These are phyloP conservation scores for Drosophila funebris DNA, from an alignment of 1,140 invertebrate genomes.

Conservation along the genomic window DNA sequence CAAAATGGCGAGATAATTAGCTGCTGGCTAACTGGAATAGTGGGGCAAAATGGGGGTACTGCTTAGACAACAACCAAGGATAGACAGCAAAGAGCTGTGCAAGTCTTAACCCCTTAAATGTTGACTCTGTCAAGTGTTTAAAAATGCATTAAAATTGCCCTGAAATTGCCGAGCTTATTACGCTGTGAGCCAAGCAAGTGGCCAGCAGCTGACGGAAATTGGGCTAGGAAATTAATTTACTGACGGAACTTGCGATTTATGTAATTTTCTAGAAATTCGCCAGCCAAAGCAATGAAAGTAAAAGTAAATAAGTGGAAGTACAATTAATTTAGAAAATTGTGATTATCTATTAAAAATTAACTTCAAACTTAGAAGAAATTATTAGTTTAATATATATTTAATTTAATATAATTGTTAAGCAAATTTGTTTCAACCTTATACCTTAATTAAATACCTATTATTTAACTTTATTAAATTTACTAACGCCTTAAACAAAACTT, in stretches of 20 bases:
- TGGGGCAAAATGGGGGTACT: neutral
- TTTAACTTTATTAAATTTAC: too few species aligned
- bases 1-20: constrained; percentile 77
- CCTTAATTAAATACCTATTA: neutral
- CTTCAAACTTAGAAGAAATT: neutral
- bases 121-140: constrained; percentile 41
- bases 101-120: constrained; percentile 9
- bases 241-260: neutral
- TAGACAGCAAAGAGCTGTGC: neutral
- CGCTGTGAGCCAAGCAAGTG: constrained; percentile 29
- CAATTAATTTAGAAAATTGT: neutral
- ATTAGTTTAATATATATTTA: too few species aligned
- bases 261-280: neutral
- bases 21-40: neutral
- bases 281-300: neutral
- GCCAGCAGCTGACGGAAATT: constrained; percentile 43
- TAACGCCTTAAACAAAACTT: neutral
- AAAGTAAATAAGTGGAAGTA: neutral
- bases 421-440: too few species aligned
- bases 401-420: too few species aligned
- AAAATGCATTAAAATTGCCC: constrained; percentile 43
- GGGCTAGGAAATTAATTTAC: neutral
- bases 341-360: neutral
- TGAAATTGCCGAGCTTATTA: constrained; percentile 34
- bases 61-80: neutral